Evolutionary conservation across 1,140 invertebrate genomes (phyloP).

Genomic region (Heterodera carotae): DNA sequence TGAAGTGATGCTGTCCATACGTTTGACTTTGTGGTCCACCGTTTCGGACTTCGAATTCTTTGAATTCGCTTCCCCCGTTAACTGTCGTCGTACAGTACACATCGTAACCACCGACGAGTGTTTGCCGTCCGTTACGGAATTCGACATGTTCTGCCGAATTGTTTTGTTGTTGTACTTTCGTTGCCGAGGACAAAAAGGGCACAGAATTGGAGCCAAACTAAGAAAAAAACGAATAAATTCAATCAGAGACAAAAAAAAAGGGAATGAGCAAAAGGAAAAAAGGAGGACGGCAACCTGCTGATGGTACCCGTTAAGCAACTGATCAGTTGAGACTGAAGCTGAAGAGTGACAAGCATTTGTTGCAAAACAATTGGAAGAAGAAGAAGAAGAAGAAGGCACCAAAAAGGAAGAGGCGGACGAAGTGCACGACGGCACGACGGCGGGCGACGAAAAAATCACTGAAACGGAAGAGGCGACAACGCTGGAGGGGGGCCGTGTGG

Average conservation of each 20-base stretch:
- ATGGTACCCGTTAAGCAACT: conserved; percentile 13
- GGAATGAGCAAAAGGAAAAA: too few relatives aligned
- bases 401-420: neutral
- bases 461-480: neutral
- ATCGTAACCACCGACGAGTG: neutral
- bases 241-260: neutral
- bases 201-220: conserved; percentile 16
- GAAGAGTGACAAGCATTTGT: neutral
- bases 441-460: neutral
- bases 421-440: neutral
- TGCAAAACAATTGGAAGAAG: neutral
- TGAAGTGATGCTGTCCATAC: neutral
- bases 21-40: neutral
- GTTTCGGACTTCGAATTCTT: neutral
- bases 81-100: neutral
- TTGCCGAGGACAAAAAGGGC: conserved; percentile 19
- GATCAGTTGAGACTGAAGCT: neutral
- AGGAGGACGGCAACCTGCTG: neutral
- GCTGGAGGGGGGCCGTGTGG: neutral
- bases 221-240: neutral
- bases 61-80: neutral
- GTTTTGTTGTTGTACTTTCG: conserved; percentile 10
- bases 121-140: neutral
- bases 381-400: too few relatives aligned
- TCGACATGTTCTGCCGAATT: neutral